Evolutionary conservation across 2,888 invertebrate species (phyloP).

Genomic region (Heliconius cydno): DNA sequence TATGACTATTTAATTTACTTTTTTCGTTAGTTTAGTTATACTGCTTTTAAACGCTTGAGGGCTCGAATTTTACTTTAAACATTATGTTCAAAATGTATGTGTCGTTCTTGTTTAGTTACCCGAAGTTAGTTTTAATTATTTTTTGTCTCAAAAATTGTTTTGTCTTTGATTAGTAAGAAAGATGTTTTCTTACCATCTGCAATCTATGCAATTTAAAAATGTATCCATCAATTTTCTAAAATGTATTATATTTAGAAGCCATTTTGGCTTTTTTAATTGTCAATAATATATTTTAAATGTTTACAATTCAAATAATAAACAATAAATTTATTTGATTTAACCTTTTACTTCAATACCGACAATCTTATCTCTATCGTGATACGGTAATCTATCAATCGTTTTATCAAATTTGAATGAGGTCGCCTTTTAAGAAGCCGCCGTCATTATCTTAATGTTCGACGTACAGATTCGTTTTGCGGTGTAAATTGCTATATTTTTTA

Average conservation of each 20-base stretch:
- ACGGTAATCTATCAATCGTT: constrained; percentile 33
- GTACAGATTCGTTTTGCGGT: constrained; percentile 17
- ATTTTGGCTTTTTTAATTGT: not conserved
- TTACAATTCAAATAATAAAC: not conserved
- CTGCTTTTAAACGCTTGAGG: too few relatives aligned
- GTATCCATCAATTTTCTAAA: too few relatives aligned
- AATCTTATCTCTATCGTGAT: constrained; percentile 31
- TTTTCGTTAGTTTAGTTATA: not conserved
- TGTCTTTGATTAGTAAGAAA: too few relatives aligned
- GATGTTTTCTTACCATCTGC: too few relatives aligned
- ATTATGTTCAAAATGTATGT: too few relatives aligned
- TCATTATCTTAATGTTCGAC: constrained; percentile 32
- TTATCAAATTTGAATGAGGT: constrained; percentile 43
- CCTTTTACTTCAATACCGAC: constrained; percentile 7
- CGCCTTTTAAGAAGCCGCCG: constrained; percentile 44
- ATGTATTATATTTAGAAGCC: too few relatives aligned
- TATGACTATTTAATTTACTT: not conserved
- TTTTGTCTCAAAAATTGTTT: too few relatives aligned
- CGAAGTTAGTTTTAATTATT: too few relatives aligned
- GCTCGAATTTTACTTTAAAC: too few relatives aligned
- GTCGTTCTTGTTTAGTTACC: too few relatives aligned
- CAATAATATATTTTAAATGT: not conserved
- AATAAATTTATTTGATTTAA: constrained; percentile 7
- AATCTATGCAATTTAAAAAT: too few relatives aligned
- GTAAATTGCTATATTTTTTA: not conserved